Conservation (phyloP, 2,113 vertebrate species). For the Engystomops pustulosus region DNA sequence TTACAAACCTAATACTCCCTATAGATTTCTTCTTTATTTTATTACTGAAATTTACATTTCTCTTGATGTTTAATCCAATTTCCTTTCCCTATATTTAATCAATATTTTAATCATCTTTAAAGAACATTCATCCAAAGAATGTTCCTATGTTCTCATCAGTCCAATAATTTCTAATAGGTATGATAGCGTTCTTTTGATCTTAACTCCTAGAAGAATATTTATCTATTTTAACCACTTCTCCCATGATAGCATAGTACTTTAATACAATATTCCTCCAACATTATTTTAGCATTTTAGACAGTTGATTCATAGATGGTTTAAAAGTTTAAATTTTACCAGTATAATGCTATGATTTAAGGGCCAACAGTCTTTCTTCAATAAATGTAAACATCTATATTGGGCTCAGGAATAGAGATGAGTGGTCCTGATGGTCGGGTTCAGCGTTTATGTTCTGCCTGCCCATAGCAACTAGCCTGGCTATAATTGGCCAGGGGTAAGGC, state of each 20-base stretch:
- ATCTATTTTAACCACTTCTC: neutral
- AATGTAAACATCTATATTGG: too few species aligned
- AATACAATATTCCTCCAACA: neutral
- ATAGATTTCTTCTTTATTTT: neutral
- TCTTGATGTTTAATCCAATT: slow-evolving; percentile 5
- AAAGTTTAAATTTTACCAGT: too few species aligned
- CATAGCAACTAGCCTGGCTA: too few species aligned
- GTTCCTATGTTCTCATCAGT: neutral
- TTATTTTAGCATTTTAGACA: too few species aligned
- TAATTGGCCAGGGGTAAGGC: too few species aligned
- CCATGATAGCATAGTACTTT: neutral
- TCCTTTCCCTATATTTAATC: slow-evolving; percentile 3
- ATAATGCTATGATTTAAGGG: too few species aligned
- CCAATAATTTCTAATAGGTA: neutral
- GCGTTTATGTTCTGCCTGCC: too few species aligned
- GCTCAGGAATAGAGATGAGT: too few species aligned
- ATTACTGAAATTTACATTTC: too few species aligned
- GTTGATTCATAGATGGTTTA: too few species aligned
- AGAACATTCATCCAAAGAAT: slow-evolving; percentile 10
- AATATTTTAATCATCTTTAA: slow-evolving; percentile 4
- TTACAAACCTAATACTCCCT: neutral
- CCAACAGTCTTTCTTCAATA: too few species aligned
- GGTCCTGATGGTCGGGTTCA: too few species aligned
- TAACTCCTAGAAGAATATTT: neutral
- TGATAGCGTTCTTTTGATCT: neutral